A percentile compares a stretch with the other conserved stretches of the same genome.
Conservation (phyloP, 2,797 vertebrate species). For the Ispidina lecontei region DNA sequence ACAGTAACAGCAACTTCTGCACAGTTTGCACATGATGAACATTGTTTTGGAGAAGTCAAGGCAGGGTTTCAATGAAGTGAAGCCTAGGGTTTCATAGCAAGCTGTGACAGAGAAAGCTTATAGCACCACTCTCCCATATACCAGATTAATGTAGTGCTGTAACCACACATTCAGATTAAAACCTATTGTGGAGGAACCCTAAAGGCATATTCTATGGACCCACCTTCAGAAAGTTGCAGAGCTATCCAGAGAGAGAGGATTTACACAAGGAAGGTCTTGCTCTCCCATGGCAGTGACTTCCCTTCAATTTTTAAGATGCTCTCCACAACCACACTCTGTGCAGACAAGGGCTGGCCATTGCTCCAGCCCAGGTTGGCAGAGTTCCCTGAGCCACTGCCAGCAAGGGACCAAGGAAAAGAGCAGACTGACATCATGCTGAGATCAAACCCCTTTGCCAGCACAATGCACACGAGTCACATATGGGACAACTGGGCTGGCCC, state of each 20-base stretch:
- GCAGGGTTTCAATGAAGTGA: not conserved
- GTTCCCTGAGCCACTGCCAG: not conserved
- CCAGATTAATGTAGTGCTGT: not conserved
- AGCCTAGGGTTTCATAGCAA: not conserved
- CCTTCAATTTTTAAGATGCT: not conserved
- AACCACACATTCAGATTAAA: not conserved
- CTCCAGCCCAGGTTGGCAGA: not conserved
- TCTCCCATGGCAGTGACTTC: not conserved
- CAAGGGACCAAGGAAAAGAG: not conserved
- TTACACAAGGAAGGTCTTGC: not conserved
- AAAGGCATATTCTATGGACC: not conserved
- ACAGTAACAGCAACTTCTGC: not conserved
- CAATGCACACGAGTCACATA: not conserved
- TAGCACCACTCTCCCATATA: not conserved
- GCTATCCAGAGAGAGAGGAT: not conserved
- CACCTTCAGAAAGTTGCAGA: not conserved
- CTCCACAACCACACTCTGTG: not conserved
- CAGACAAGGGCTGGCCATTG: accelerated
- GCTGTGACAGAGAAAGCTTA: not conserved
- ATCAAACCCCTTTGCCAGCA: not conserved
- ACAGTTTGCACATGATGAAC: accelerated
- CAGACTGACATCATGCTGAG: not conserved
- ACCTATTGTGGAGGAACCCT: not conserved
- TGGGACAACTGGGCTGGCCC: not conserved
- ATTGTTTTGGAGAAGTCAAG: not conserved